Evolutionary conservation across 2,797 vertebrate species (phyloP).

Genomic region (Poliocrania exsul): DNA sequence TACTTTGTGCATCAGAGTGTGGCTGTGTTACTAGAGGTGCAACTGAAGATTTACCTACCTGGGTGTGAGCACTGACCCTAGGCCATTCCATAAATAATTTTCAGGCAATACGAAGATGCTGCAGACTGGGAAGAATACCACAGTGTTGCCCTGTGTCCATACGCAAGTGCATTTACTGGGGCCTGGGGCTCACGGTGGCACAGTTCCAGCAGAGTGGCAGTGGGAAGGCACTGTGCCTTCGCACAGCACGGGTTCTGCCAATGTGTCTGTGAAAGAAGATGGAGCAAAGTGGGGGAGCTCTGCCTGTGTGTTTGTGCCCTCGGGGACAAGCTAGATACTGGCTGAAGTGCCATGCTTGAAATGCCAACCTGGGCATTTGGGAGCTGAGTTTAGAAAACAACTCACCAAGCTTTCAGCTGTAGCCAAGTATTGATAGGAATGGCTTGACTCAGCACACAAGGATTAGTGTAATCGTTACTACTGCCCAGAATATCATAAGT

Average conservation of each 20-base stretch:
- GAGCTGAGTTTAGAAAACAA: neutral
- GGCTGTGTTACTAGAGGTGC: neutral
- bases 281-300: neutral
- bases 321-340: neutral
- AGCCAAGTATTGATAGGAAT: neutral
- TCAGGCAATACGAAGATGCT: neutral
- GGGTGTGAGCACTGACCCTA: neutral
- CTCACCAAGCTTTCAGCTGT: neutral
- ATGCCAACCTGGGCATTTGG: neutral
- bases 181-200: neutral
- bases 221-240: fast-evolving
- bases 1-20: neutral
- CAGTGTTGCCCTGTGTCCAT: neutral
- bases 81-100: neutral
- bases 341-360: neutral
- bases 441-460: neutral
- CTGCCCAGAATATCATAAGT: neutral
- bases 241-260: neutral
- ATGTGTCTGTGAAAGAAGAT: neutral
- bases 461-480: neutral
- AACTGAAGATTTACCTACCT: neutral
- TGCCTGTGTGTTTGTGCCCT: neutral
- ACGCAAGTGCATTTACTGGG: neutral
- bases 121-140: neutral
- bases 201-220: neutral